Conservation (phyloP, 2,113 vertebrate genomes). For the Oreocharis arfaki region DNA sequence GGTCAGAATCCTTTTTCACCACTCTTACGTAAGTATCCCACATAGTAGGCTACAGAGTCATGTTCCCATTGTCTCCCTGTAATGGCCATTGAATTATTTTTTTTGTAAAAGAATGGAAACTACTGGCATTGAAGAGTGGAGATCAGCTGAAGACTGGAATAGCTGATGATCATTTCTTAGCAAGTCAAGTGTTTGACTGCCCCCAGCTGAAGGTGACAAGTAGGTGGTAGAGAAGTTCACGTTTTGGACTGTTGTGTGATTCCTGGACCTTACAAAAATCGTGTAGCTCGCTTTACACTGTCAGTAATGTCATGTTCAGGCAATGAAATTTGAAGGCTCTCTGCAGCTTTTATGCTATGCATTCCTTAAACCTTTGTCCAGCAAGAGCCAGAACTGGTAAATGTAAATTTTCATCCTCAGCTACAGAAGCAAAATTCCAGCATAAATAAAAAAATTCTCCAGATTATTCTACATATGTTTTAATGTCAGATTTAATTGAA, state of each 20-base stretch:
- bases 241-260: neutral
- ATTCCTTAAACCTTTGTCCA: neutral
- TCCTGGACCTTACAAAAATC: neutral
- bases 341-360: neutral
- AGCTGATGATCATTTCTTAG: neutral
- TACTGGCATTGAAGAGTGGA: neutral
- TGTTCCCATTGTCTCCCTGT: neutral
- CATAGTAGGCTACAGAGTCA: neutral
- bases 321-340: neutral
- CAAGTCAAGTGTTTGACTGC: neutral
- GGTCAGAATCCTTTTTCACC: neutral
- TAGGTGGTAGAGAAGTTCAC: neutral
- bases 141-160: neutral
- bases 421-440: neutral
- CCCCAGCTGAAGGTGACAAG: neutral
- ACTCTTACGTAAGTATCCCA: neutral
- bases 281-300: neutral
- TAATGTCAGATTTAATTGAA: neutral
- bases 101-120: neutral
- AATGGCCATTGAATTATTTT: neutral
- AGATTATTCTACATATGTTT: neutral
- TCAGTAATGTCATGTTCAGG: neutral
- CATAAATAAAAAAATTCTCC: neutral
- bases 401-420: neutral
- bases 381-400: neutral